Conservation (phyloP, 2,888 invertebrate genomes). For the Aethes cnicana region DNA sequence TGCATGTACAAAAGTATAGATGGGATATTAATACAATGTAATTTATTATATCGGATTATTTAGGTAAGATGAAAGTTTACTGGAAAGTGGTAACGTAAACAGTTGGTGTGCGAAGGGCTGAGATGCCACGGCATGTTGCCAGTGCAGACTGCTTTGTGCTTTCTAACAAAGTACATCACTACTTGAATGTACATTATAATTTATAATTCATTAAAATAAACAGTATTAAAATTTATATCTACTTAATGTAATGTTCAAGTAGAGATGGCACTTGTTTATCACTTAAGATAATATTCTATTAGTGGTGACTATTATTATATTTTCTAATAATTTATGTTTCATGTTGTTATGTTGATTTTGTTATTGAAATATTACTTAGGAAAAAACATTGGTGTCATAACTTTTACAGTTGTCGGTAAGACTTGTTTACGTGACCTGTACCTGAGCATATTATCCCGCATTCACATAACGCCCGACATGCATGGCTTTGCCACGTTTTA, state of each 20-base stretch:
- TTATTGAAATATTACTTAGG: slow-evolving; percentile 31
- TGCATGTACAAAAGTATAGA: slow-evolving; percentile 61
- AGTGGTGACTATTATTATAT: slow-evolving; percentile 33
- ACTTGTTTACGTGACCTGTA: slow-evolving; percentile 34
- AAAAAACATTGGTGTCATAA: slow-evolving; percentile 35
- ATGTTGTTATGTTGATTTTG: slow-evolving; percentile 35
- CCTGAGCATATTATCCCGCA: slow-evolving; percentile 34
- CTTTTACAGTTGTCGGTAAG: slow-evolving; percentile 28
- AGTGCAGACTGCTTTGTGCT: slow-evolving; percentile 17
- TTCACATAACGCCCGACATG: slow-evolving; percentile 14
- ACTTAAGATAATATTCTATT: slow-evolving; percentile 15
- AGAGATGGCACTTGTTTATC: slow-evolving; percentile 18
- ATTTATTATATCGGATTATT: slow-evolving; percentile 27
- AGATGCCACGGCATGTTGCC: no score
- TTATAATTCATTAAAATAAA: slow-evolving; percentile 11
- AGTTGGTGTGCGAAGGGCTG: slow-evolving; percentile 20
- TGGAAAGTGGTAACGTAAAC: slow-evolving; percentile 17
- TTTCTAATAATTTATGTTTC: slow-evolving; percentile 31
- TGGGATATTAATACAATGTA: slow-evolving; percentile 44
- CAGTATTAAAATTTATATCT: slow-evolving; percentile 29
- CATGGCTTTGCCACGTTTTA: slow-evolving; percentile 11
- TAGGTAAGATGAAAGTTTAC: slow-evolving; percentile 21
- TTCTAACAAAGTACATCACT: slow-evolving; percentile 19
- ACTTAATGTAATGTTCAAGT: slow-evolving; percentile 22
- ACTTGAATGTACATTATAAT: slow-evolving; percentile 7